Evolutionary conservation across 1,140 invertebrate species (phyloP), one percentile per base, ranked within the genome.

Genomic region (Mercenaria mercenaria): DNA sequence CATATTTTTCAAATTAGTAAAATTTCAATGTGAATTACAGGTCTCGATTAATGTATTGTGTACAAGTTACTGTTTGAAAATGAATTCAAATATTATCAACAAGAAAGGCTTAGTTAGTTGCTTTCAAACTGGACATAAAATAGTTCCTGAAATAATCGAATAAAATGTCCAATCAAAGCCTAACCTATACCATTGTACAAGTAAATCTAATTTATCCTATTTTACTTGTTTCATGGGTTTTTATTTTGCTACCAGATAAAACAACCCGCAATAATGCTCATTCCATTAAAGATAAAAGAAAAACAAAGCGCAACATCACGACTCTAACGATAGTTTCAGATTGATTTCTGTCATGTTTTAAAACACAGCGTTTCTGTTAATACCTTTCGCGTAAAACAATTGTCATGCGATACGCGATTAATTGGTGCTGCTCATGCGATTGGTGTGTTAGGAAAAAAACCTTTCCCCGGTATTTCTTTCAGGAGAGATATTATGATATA

Each of bases 301-400:
- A n/a, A 64, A 82, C 56, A 26, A 64, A 59, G 61, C 41, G 11
- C 56, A 34, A n/a, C 41, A 26, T 18, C 52, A 43, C 59, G 34
- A 26, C 29, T 13, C 13, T 64, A 82, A 82, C 80, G 56, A 67
- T 39, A 43, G 56, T 20, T 64, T 39, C 32, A 26, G 80, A 82
- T 82, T 64, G 80, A 82, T 82, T 64, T 82, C 80, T 82, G 43
- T 50, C 43, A 32, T 50, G 76, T 56, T 79, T 26, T 52, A 47
- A 79, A 79, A 79, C n/a, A 3, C 29, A 79, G 29, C 76, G 50
- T 79, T 79, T 79, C 43, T 79, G n/a, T 79, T 79, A 79, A 79
- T 56, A 79, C 76, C 76, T 79, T 81, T 82, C 59, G 50, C 37
- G 56, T 82, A 43, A 82, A 82, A 82, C 80, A 82, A 56, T 82